Percentiles rank a stretch among this genome's conserved stretches.
Conservation (phyloP, 1,140 invertebrate species). For the Manduca sexta region DNA sequence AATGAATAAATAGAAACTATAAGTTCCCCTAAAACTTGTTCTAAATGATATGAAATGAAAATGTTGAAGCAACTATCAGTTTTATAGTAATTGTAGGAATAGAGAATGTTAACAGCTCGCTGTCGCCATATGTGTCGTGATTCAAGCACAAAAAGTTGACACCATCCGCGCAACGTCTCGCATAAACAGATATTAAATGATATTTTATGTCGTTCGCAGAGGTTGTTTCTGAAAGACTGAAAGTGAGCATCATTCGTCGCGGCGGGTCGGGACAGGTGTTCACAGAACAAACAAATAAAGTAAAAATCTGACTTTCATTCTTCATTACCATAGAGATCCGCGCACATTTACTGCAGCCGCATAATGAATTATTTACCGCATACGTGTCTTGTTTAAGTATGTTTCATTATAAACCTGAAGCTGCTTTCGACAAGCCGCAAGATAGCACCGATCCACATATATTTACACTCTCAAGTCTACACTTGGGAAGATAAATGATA, state of each 20-base stretch:
- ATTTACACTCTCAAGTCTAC: conserved; percentile 10
- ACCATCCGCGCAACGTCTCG: no score
- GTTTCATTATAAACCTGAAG: background rate
- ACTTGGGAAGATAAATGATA: conserved; percentile 20
- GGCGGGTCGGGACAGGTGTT: conserved; percentile 12
- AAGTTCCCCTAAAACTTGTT: background rate
- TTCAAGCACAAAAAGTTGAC: no score
- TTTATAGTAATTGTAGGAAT: no score
- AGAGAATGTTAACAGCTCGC: no score
- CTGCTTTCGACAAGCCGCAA: background rate
- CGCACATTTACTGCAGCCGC: conserved; percentile 5
- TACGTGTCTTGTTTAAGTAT: conserved; percentile 8
- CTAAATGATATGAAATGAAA: background rate
- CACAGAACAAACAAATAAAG: conserved; percentile 12
- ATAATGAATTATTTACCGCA: conserved; percentile 16
- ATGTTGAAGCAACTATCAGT: no score
- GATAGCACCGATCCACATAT: background rate
- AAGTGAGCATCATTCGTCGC: no score
- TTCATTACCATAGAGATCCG: conserved; percentile 11
- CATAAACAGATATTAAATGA: no score
- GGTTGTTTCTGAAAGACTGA: no score
- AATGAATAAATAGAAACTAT: no score
- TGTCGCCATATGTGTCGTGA: no score
- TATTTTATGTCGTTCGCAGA: no score
- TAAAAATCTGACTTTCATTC: conserved; percentile 13